Evolutionary conservation across 2,888 invertebrate species (phyloP).

Genomic region (Ectropis crepuscularia): DNA sequence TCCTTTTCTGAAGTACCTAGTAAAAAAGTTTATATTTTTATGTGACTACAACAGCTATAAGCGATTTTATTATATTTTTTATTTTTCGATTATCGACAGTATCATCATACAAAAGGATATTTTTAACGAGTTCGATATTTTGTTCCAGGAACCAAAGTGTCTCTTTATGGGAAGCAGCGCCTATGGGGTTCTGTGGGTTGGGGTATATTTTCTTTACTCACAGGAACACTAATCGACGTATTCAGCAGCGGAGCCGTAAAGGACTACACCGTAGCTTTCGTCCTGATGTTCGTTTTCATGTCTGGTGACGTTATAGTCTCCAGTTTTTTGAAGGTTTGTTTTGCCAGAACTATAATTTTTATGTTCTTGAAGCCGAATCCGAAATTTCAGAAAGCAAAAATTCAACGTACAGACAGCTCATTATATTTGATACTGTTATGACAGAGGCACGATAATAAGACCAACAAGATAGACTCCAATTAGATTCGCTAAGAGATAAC

Average conservation of each 20-base stretch:
- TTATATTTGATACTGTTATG: too few relatives aligned
- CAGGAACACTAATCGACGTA: slow-evolving; percentile 91
- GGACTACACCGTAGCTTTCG: slow-evolving; percentile 92
- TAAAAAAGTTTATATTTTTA: too few relatives aligned
- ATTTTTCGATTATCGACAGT: too few relatives aligned
- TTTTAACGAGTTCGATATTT: neutral
- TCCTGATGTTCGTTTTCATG: slow-evolving; percentile 88
- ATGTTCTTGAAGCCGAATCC: neutral
- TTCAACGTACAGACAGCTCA: too few relatives aligned
- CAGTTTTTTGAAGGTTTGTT: slow-evolving; percentile 84
- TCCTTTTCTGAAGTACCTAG: too few relatives aligned
- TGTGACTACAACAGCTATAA: too few relatives aligned
- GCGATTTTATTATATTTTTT: too few relatives aligned
- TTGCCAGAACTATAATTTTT: neutral
- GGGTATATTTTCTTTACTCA: slow-evolving; percentile 90
- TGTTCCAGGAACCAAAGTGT: slow-evolving; percentile 87
- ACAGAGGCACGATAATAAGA: too few relatives aligned
- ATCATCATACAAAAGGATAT: too few relatives aligned
- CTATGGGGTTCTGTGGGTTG: slow-evolving; percentile 95
- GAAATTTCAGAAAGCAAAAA: neutral
- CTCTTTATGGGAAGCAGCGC: slow-evolving; percentile 93
- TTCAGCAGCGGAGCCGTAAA: slow-evolving; percentile 88
- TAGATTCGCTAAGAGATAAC: too few relatives aligned
- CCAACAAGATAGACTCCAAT: too few relatives aligned
- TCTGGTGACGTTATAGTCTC: slow-evolving; percentile 88